Evolutionary conservation across 2,113 vertebrate species (phyloP), one percentile per base, ranked within the genome.

Genomic region (Anas platyrhynchos): DNA sequence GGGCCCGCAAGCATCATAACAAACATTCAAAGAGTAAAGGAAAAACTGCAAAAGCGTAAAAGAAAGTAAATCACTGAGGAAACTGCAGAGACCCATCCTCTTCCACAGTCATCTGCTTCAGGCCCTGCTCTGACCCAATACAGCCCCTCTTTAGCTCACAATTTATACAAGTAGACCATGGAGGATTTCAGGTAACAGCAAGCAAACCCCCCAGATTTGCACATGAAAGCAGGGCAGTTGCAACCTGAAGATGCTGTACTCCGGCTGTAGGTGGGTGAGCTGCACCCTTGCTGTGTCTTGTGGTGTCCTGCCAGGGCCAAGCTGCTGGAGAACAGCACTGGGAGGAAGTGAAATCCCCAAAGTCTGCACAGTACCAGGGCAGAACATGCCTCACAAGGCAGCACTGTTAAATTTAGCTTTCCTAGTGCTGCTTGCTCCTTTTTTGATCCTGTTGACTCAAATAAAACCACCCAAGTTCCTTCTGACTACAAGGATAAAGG

Each of bases 241-340:
- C 31, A 65, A 25, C 29, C 25, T 11, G 15, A n/a, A 52, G 34
- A 29, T 48, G 23, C 32, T 79, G 48, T 29, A 20, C 38, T 32
- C 16, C 0, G 1, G 46, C 32, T 68, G 27, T 36, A 54, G 12
- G 23, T 8, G 25, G 16, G 16, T 18, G 21, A 66, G 59, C 58
- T 31, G 41, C 44, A 25, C 20, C 1, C 2, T 21, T 59, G 31
- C 23, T 25, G 26, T 26, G 14, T 10, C 16, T 25, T 1, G 1
- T 1, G 0, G 44, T 12, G 17, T 20, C 66, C 36, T 21, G 58
- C 32, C 17, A 59, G 38, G 52, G 46, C 17, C 56, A 75, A 41
- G 46, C 43, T 44, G 23, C 34, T 26, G 38, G 11, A 65, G 43
- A 48, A 38, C 17, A 13, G 46, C 44, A 46, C 11, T 0, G 0